These are phyloP conservation scores for Microtus californicus DNA, from an alignment of 2,797 vertebrate genomes.

Conservation along the genomic window DNA sequence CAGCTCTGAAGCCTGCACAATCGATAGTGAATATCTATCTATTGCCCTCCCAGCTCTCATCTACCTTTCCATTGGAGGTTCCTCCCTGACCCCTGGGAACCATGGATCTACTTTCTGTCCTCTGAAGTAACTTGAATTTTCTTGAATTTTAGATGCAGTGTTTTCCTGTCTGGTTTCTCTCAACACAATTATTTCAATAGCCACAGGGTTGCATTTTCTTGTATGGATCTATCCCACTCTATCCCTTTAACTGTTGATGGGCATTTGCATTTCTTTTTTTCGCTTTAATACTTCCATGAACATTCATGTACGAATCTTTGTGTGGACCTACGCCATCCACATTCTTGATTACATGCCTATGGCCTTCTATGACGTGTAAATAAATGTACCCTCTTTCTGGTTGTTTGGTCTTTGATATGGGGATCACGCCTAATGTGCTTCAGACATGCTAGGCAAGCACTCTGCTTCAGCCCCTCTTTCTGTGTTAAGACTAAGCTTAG, in stretches of 20 bases:
- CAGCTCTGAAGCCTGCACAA: neutral
- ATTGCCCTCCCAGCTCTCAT: neutral
- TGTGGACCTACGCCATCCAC: neutral
- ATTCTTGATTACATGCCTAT: conserved; percentile 7
- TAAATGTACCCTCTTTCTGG: conserved; percentile 33
- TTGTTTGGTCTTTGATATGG: neutral
- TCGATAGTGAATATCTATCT: conserved; percentile 3
- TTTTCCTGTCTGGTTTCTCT: conserved; percentile 20
- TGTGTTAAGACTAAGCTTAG: conserved; percentile 57
- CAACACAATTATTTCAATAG: conserved; percentile 9
- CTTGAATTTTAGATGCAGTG: conserved; percentile 22
- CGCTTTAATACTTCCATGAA: neutral
- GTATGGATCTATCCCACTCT: neutral
- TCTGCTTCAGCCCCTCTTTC: neutral
- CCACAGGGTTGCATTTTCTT: conserved; percentile 9
- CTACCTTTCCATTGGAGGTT: neutral
- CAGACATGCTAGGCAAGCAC: neutral
- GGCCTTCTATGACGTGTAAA: conserved; percentile 1
- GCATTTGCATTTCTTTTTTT: neutral
- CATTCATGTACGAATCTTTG: neutral
- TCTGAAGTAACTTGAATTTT: conserved; percentile 48
- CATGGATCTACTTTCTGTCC: conserved; percentile 31
- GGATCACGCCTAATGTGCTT: neutral
- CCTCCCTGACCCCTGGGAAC: conserved; percentile 10
- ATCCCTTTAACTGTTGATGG: neutral